Evolutionary conservation across 2,888 invertebrate species (phyloP).

Genomic region (Campoplex capitator): DNA sequence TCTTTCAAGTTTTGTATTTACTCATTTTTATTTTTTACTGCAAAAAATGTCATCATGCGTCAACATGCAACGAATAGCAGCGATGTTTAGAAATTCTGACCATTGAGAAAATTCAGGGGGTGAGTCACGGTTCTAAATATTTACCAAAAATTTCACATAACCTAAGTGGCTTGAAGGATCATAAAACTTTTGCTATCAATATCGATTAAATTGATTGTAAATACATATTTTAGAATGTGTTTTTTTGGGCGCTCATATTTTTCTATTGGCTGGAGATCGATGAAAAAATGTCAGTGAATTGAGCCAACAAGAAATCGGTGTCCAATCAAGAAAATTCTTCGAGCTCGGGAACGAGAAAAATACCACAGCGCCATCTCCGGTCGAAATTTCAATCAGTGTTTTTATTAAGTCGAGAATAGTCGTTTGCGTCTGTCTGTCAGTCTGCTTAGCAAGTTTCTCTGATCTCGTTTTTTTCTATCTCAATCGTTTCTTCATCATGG

Average conservation of each 20-base stretch:
- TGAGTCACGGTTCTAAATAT: no score
- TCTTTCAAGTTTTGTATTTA: no score
- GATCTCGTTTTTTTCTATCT: not conserved
- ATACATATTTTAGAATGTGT: not conserved
- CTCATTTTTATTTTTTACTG: no score
- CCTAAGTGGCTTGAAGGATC: not conserved
- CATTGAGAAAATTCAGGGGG: no score
- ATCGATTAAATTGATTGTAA: not conserved
- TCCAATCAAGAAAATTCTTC: not conserved
- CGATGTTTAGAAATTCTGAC: no score
- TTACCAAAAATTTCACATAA: not conserved
- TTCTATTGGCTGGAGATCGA: not conserved
- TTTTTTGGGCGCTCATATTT: not conserved
- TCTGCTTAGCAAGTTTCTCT: not conserved
- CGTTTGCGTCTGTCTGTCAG: not conserved
- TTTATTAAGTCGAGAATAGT: constrained; percentile 1
- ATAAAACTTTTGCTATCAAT: not conserved
- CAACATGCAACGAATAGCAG: no score
- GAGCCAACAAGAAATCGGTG: not conserved
- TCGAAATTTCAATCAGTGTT: not conserved
- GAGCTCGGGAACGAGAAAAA: constrained; percentile 9
- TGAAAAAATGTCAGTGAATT: not conserved
- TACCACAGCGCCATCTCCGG: constrained; percentile 9
- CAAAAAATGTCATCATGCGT: no score
- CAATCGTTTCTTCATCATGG: constrained; percentile 76